Conservation (phyloP, 2,888 invertebrate species). For the Cheilosia grossa region DNA sequence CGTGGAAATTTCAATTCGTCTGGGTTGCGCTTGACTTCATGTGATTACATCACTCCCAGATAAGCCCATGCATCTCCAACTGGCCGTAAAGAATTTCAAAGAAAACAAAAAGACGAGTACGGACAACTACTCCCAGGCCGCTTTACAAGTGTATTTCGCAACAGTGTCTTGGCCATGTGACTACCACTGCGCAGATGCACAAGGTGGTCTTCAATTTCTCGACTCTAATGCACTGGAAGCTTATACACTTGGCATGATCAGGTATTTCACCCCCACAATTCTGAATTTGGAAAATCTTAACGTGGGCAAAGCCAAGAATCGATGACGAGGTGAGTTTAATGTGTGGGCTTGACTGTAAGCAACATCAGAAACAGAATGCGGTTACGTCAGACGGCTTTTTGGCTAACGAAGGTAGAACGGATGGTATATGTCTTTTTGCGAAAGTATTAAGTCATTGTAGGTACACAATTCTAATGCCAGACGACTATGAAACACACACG, state of each 20-base stretch:
- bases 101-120: conserved; percentile 21
- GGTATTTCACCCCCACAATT: conserved; percentile 39
- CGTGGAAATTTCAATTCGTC: conserved; percentile 40
- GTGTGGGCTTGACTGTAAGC: conserved; percentile 53
- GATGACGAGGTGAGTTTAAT: conserved; percentile 27
- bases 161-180: conserved; percentile 38
- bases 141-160: conserved; percentile 12
- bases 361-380: conserved; percentile 36
- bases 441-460: conserved; percentile 46
- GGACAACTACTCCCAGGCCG: neutral
- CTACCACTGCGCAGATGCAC: conserved; percentile 25
- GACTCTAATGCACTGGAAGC: neutral
- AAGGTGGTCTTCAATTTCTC: conserved; percentile 35
- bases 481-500: conserved; percentile 11
- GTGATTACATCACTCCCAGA: conserved; percentile 37
- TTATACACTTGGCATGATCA: neutral
- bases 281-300: conserved; percentile 39
- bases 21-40: conserved; percentile 55
- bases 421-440: conserved; percentile 33
- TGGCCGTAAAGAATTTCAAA: neutral
- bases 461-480: conserved; percentile 24
- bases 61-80: conserved; percentile 17
- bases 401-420: conserved; percentile 7
- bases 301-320: conserved; percentile 42
- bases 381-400: conserved; percentile 50